These are phyloP conservation scores for Ceratitis capitata DNA, from an alignment of 1,140 invertebrate species.

Conservation along the genomic window DNA sequence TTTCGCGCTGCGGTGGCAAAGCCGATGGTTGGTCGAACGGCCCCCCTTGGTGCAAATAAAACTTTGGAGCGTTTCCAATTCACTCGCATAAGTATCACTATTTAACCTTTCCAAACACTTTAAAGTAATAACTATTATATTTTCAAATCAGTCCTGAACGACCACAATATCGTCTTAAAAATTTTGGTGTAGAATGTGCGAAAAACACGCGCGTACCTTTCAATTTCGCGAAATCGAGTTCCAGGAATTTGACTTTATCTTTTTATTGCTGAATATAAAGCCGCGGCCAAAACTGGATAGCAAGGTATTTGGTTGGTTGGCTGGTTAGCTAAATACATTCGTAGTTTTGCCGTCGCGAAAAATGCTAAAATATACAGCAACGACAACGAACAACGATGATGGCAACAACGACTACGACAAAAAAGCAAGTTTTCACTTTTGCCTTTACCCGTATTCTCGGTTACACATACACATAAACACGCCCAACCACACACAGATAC, in stretches of 20 bases:
- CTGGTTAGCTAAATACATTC: conserved; percentile 9
- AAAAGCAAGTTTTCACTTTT: conserved; percentile 45
- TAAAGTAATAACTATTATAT: conserved; percentile 5
- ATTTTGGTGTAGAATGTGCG: neutral
- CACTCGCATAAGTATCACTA: conserved; percentile 1
- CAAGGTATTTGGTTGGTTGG: conserved; percentile 21
- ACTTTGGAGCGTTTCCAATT: conserved; percentile 17
- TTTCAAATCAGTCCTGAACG: neutral
- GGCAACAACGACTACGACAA: conserved; percentile 9
- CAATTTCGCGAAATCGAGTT: conserved; percentile 31
- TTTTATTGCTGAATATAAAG: conserved; percentile 21
- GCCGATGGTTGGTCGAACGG: neutral
- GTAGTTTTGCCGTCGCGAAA: conserved; percentile 33
- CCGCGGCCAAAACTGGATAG: conserved; percentile 24
- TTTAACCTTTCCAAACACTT: neutral
- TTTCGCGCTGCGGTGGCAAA: conserved; percentile 11
- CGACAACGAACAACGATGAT: conserved; percentile 33
- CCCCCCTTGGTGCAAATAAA: neutral
- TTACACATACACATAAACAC: conserved; percentile 23
- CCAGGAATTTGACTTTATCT: conserved; percentile 37
- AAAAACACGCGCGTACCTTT: conserved; percentile 32
- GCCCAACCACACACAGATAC: conserved; percentile 10
- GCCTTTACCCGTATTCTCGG: conserved; percentile 13
- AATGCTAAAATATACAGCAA: conserved; percentile 34
- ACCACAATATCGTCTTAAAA: conserved; percentile 12